These are phyloP conservation scores for Proteles cristata DNA, from an alignment of 2,113 vertebrate genomes.

Conservation along the genomic window DNA sequence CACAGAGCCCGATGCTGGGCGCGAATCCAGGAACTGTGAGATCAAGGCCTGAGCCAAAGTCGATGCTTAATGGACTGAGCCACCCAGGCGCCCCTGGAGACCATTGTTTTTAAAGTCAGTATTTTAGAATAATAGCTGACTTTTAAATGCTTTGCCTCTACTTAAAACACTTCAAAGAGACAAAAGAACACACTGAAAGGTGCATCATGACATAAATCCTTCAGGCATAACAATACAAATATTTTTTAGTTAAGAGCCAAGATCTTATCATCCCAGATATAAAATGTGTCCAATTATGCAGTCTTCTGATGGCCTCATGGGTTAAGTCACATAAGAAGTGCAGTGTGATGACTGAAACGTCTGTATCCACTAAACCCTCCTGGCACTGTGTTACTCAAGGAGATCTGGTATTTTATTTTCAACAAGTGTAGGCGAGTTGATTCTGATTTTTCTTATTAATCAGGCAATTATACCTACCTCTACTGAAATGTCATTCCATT, in stretches of 20 bases:
- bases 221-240: neutral
- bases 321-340: neutral
- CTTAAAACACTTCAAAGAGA: conserved; percentile 21
- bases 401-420: neutral
- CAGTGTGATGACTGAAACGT: neutral
- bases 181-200: neutral
- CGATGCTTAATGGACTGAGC: too few species aligned
- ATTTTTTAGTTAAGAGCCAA: neutral
- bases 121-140: conserved; percentile 3
- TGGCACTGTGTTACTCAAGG: neutral
- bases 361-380: neutral
- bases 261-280: neutral
- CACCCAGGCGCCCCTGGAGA: neutral
- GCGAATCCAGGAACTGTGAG: too few species aligned
- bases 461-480: neutral
- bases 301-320: neutral
- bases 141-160: neutral
- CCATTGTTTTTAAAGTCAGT: neutral
- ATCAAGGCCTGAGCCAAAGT: too few species aligned
- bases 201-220: neutral
- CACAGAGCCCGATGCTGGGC: too few species aligned
- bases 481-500: neutral
- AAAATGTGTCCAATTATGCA: neutral
- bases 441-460: neutral
- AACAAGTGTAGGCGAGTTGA: neutral